Evolutionary conservation across 2,888 invertebrate species (phyloP).

Genomic region (Tridacna crocea): DNA sequence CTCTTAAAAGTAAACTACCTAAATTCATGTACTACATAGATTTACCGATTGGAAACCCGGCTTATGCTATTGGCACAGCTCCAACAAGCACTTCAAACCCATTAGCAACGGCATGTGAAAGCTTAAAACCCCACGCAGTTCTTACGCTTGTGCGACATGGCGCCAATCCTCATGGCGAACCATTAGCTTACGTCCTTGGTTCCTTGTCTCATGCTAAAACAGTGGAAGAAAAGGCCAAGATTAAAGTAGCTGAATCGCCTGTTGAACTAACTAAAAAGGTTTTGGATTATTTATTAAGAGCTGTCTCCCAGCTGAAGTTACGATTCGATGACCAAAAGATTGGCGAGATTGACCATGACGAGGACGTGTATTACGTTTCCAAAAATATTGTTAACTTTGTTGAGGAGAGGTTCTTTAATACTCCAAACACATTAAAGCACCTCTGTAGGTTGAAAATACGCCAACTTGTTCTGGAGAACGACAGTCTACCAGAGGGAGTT

Average conservation of each 20-base stretch:
- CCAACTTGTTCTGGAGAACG: constrained; percentile 38
- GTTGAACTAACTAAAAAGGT: constrained; percentile 39
- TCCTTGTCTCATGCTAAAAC: constrained; percentile 47
- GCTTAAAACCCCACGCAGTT: constrained; percentile 50
- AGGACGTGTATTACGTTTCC: constrained; percentile 48
- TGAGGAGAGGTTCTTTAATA: constrained; percentile 51
- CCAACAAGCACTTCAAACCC: constrained; percentile 33
- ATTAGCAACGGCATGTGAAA: constrained; percentile 53
- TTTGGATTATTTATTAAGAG: constrained; percentile 49
- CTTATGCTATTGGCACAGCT: constrained; percentile 47
- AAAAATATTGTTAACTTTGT: constrained; percentile 42
- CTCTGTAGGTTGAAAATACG: constrained; percentile 50
- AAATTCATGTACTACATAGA: constrained; percentile 46
- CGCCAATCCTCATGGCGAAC: constrained; percentile 50
- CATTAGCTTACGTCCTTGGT: constrained; percentile 46
- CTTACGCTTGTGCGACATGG: constrained; percentile 50
- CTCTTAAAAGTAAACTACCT: constrained; percentile 27
- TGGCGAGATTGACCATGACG: constrained; percentile 41
- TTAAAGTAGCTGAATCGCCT: constrained; percentile 35
- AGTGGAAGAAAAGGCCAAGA: constrained; percentile 42
- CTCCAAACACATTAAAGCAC: constrained; percentile 53
- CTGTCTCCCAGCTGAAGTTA: constrained; percentile 42
- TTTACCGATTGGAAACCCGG: constrained; percentile 60
- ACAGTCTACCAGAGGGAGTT: constrained; percentile 45
- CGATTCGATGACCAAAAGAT: constrained; percentile 53